Conservation (phyloP, 2,797 vertebrate species). For the Cygnus olor region DNA sequence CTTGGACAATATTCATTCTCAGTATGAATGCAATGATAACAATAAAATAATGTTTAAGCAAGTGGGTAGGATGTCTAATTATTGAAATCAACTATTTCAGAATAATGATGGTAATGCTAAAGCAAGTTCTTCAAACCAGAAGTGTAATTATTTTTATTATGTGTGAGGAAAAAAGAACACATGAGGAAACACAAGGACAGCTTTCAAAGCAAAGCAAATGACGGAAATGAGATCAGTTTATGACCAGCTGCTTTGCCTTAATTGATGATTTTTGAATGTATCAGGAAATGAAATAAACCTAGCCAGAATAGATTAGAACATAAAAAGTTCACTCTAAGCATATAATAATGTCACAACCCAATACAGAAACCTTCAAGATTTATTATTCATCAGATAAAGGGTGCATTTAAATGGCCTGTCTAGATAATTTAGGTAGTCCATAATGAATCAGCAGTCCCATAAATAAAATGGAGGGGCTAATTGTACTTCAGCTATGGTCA, state of each 20-base stretch:
- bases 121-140: neutral
- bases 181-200: conserved; percentile 7
- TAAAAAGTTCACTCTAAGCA: neutral
- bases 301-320: neutral
- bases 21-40: neutral
- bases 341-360: neutral
- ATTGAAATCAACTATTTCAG: neutral
- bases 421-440: neutral
- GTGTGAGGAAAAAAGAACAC: conserved; percentile 49
- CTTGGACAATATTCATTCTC: neutral
- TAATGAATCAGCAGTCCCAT: conserved; percentile 2
- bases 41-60: neutral
- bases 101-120: neutral
- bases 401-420: neutral
- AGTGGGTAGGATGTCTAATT: neutral
- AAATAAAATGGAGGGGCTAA: neutral
- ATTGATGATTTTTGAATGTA: conserved; percentile 29
- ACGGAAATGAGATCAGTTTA: conserved; percentile 46
- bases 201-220: conserved; percentile 35
- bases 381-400: conserved; percentile 13
- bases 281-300: conserved; percentile 38
- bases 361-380: neutral
- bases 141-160: conserved; percentile 53
- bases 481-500: neutral
- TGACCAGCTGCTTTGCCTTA: conserved; percentile 57